Evolutionary conservation across 2,888 invertebrate species (phyloP).

Genomic region (Brenthis hecate): DNA sequence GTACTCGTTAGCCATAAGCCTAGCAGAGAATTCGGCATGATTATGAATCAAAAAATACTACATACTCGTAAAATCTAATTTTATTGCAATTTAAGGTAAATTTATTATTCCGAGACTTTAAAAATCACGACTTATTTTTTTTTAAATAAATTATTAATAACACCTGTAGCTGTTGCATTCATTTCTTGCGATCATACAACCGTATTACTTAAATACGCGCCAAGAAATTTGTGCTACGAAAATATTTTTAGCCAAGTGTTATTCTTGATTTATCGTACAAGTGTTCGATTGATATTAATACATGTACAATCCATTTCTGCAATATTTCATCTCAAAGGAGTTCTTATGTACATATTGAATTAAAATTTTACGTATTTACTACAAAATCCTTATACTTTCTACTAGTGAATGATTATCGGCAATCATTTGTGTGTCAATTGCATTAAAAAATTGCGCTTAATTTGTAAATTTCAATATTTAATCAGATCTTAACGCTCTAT

Average conservation of each 20-base stretch:
- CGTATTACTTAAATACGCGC: slow-evolving; percentile 42
- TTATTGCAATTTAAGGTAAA: not conserved
- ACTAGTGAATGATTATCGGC: no score
- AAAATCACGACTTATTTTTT: slow-evolving; percentile 4
- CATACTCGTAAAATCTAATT: not conserved
- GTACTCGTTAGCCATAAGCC: not conserved
- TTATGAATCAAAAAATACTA: not conserved
- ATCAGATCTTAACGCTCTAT: no score
- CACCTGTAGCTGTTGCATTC: slow-evolving; percentile 45
- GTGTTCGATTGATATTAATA: slow-evolving; percentile 41
- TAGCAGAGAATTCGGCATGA: not conserved
- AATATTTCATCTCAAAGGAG: slow-evolving; percentile 35
- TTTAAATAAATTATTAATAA: slow-evolving; percentile 24
- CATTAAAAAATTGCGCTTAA: no score
- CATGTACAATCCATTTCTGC: slow-evolving; percentile 38
- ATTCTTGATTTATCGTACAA: slow-evolving; percentile 40
- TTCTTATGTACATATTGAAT: slow-evolving; percentile 28
- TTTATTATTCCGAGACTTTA: not conserved
- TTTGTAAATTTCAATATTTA: no score
- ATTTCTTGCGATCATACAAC: slow-evolving; percentile 43
- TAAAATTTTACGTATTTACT: slow-evolving; percentile 13
- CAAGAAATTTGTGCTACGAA: slow-evolving; percentile 43
- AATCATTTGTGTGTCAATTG: no score
- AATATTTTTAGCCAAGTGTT: slow-evolving; percentile 42
- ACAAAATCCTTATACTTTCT: not conserved